Percentiles rank a stretch among this genome's conserved stretches.
Conservation (phyloP, 2,888 invertebrate genomes). For the Pandemis cinnamomeana region DNA sequence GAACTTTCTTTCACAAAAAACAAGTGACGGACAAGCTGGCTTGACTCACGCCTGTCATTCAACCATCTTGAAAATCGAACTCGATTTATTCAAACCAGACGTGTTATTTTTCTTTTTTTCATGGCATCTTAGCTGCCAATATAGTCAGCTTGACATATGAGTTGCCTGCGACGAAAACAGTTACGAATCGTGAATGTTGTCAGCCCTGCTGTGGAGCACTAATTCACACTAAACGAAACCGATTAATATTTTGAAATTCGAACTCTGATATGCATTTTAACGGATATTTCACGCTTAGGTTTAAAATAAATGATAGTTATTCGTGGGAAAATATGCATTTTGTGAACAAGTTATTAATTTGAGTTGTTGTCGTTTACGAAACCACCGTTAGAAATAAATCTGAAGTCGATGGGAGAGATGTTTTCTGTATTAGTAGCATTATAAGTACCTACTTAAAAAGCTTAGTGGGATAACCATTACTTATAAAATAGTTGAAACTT, state of each 20-base stretch:
- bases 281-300: slow-evolving; percentile 21
- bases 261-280: slow-evolving; percentile 27
- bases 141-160: not conserved
- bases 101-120: slow-evolving; percentile 21
- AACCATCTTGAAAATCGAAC: slow-evolving; percentile 38
- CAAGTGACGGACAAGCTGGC: slow-evolving; percentile 32
- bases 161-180: not conserved
- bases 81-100: slow-evolving; percentile 20
- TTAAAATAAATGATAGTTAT: slow-evolving; percentile 18
- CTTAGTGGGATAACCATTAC: slow-evolving; percentile 7
- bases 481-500: slow-evolving; percentile 19
- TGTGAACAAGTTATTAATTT: slow-evolving; percentile 5
- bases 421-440: not conserved
- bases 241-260: slow-evolving; percentile 23
- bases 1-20: slow-evolving; percentile 43
- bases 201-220: slow-evolving; percentile 27
- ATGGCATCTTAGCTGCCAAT: slow-evolving; percentile 12
- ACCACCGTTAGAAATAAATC: slow-evolving; percentile 48
- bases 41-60: slow-evolving; percentile 39
- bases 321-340: slow-evolving; percentile 15
- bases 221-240: slow-evolving; percentile 20
- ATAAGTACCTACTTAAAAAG: not conserved
- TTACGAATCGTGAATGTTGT: slow-evolving; percentile 24
- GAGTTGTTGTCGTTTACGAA: slow-evolving; percentile 46
- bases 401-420: slow-evolving; percentile 24